Conservation (phyloP, 2,797 vertebrate genomes). For the Phoebastria nigripes region DNA sequence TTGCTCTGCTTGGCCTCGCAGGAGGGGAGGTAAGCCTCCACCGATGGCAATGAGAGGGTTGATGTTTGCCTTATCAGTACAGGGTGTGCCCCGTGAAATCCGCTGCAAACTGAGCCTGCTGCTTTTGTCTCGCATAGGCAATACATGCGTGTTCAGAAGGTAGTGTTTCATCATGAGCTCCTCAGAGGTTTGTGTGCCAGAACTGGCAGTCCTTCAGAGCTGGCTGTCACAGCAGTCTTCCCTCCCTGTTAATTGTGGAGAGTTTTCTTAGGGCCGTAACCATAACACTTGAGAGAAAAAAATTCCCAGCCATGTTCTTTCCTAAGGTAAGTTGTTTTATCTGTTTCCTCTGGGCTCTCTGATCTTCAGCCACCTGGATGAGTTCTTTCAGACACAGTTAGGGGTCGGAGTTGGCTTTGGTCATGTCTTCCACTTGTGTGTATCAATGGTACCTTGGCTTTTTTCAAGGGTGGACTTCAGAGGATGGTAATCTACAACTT, state of each 20-base stretch:
- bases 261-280: background rate
- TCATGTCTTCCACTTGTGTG: background rate
- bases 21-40: background rate
- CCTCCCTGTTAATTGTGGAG: background rate
- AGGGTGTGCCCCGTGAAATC: background rate
- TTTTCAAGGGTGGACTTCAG: background rate
- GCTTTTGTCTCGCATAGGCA: background rate
- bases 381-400: background rate
- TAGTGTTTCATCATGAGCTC: background rate
- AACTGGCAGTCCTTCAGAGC: background rate
- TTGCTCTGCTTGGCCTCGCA: background rate
- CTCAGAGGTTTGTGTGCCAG: background rate
- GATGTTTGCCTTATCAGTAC: background rate
- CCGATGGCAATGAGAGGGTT: background rate
- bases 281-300: background rate
- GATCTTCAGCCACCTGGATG: background rate
- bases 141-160: accelerated
- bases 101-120: background rate
- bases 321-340: background rate
- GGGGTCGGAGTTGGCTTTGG: background rate
- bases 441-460: background rate
- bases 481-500: background rate
- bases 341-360: background rate
- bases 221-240: background rate
- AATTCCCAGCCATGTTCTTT: background rate